Base-by-base conservation (phyloP, 1,140 invertebrate genomes). In the Papilio aristodemus region DNA sequence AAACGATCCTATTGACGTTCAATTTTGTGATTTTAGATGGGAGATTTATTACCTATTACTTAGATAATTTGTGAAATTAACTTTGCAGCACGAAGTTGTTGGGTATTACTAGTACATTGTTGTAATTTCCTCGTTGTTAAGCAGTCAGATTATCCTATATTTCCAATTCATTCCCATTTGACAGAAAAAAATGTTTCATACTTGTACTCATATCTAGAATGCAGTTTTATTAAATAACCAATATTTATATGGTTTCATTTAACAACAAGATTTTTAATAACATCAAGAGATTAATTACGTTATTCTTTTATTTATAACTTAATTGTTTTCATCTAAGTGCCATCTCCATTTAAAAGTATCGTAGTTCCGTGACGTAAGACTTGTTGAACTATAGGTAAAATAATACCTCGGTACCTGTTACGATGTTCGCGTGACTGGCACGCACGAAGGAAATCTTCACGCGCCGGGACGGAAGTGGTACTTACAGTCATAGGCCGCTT, bases 1-100 rank as follows among this genome's bases (percentile, higher is more conserved):
- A 84, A 85, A 81, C 76, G 79, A 78, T 73, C 69, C 77, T 74
- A 80, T 81, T 79, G 77, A 79, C 32, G 22, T 32, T 22, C 41
- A 66, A 66, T 46, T 66, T 46, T 32, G 63, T 66, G 41, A 22
- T 46, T 22, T 41, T 43, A 14, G n/a, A 22, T 17, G 10, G 32
- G 13, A 32, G 41, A 46, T 66, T 66, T 66, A 66, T 66, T 27
- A n/a, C 17, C 5, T 10, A 54, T 54, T 54, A 54, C 10, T 19
- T 54, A 22, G 46, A 22, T 25, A 22, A 22, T 54, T 54, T 22
- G 10, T 25, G 10, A 17, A 19, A 22, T 11, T 54, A 11, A 13
- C 19, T 22, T 54, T 17, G 27, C 2, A 32, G 2, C 6, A 32
- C 6, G 6, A 32, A 2, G 27, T 32, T 32, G 27, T 2, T 32